phyloP scores from a whole-genome alignment of 1,140 invertebrate genomes.

The Drosophila ironensis region DNA sequence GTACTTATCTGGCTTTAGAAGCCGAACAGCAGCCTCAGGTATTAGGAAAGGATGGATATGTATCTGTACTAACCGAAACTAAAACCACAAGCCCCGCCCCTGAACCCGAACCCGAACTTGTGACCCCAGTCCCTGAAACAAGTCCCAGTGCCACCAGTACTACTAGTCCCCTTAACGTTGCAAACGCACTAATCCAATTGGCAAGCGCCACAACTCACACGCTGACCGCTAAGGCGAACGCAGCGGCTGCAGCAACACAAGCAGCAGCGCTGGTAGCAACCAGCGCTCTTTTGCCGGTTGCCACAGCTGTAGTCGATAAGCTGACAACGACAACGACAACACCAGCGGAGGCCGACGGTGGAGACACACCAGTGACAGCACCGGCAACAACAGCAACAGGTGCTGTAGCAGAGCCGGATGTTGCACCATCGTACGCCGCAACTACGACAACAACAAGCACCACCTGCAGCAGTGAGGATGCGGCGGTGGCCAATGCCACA shows the following conservation, averaged over 20 bases:
- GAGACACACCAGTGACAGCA: constrained; percentile 3
- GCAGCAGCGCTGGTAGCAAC: constrained; percentile 65
- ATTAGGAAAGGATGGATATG: constrained; percentile 36
- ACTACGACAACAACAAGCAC: constrained; percentile 35
- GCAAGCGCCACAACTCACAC: constrained; percentile 79
- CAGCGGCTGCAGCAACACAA: constrained; percentile 64
- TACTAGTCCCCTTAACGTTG: constrained; percentile 66
- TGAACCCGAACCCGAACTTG: neutral
- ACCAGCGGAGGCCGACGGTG: constrained; percentile 30
- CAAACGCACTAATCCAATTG: constrained; percentile 81
- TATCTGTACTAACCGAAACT: constrained; percentile 56
- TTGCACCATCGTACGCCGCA: constrained; percentile 18
- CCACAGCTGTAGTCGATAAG: constrained; percentile 57
- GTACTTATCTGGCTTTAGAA: constrained; percentile 87
- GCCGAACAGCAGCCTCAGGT: constrained; percentile 57
- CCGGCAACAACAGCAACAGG: neutral
- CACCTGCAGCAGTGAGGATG: constrained; percentile 6
- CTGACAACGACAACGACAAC: constrained; percentile 39
- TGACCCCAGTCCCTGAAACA: constrained; percentile 47
- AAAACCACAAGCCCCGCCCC: constrained; percentile 35
- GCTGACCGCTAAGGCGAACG: constrained; percentile 63
- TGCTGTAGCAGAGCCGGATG: constrained; percentile 9
- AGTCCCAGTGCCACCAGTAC: constrained; percentile 34
- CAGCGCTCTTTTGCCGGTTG: constrained; percentile 56
- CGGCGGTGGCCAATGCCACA: neutral